Conservation (phyloP, 2,113 vertebrate species). For the Strigops habroptila region DNA sequence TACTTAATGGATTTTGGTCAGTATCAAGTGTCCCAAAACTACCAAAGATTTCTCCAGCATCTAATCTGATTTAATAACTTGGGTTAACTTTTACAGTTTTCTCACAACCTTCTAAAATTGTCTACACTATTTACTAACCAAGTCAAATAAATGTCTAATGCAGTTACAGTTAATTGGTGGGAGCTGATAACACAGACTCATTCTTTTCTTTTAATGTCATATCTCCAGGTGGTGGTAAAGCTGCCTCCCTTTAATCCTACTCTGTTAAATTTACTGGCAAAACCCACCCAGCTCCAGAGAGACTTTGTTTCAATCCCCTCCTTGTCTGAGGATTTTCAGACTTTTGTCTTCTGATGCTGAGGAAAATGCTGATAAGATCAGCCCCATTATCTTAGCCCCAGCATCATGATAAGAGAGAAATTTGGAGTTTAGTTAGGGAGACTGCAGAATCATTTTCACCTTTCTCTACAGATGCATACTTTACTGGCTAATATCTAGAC, state of each 20-base stretch:
- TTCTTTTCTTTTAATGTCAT: neutral
- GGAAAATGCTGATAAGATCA: neutral
- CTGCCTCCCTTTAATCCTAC: neutral
- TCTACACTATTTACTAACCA: neutral
- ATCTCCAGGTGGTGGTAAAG: neutral
- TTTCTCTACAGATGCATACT: neutral
- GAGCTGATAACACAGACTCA: neutral
- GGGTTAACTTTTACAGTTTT: neutral
- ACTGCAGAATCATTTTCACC: neutral
- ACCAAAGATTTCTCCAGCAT: neutral
- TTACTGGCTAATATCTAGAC: neutral
- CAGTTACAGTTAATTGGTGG: neutral
- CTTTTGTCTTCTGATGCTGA: neutral
- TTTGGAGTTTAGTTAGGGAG: neutral
- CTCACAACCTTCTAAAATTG: neutral
- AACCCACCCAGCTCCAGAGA: neutral
- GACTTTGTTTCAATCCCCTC: neutral
- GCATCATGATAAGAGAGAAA: neutral
- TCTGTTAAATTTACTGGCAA: neutral
- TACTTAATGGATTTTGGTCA: neutral
- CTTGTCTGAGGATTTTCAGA: neutral
- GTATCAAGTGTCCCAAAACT: neutral
- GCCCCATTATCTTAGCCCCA: neutral
- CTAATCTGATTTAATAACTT: neutral
- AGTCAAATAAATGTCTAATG: neutral